phyloP scores from a whole-genome alignment of 2,113 vertebrate genomes.

The Aleadryas rufinucha region DNA sequence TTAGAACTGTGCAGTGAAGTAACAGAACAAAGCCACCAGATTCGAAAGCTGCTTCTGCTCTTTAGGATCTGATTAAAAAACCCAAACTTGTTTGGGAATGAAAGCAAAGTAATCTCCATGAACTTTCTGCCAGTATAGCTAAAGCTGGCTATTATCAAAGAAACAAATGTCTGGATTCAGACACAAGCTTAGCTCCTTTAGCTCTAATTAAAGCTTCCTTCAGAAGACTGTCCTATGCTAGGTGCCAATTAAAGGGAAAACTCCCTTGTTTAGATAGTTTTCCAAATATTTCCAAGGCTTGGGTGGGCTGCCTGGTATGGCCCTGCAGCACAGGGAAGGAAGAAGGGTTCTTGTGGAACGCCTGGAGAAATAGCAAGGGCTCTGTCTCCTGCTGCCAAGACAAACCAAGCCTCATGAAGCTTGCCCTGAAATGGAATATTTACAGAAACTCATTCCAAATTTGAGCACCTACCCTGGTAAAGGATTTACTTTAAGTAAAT shows the following conservation, averaged over 20 bases:
- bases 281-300: background rate
- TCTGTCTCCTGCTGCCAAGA: background rate
- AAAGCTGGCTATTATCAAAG: background rate
- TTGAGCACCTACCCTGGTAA: background rate
- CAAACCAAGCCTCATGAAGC: fast-evolving
- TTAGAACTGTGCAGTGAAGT: background rate
- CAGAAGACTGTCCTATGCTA: background rate
- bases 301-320: background rate
- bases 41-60: background rate
- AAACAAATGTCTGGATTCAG: background rate
- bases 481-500: background rate
- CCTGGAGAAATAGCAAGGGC: background rate
- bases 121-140: background rate
- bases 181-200: background rate
- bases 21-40: background rate
- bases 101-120: background rate
- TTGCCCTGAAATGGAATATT: background rate
- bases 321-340: background rate
- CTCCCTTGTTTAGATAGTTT: background rate
- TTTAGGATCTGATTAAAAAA: background rate
- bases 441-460: background rate
- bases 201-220: background rate
- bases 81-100: background rate
- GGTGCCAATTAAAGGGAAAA: background rate
- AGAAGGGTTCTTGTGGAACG: background rate